Evolutionary conservation across 2,888 invertebrate species (phyloP).

Genomic region (Acanthosoma haemorrhoidale): DNA sequence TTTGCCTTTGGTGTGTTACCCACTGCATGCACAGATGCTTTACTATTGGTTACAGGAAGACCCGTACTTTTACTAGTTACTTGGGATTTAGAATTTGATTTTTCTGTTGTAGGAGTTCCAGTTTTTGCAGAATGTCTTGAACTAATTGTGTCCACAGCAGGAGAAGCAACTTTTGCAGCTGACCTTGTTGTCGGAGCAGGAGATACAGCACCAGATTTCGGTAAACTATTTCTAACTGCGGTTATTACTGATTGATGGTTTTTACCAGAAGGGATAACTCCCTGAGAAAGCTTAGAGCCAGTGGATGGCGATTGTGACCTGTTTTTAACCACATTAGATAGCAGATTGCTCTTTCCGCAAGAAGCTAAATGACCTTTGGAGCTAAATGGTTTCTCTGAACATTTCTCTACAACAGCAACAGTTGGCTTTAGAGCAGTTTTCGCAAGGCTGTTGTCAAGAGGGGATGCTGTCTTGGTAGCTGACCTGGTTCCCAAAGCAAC

Average conservation of each 20-base stretch:
- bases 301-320: background rate
- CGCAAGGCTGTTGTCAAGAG: background rate
- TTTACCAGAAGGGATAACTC: slow-evolving; percentile 1
- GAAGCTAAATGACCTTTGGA: background rate
- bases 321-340: background rate
- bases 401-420: background rate
- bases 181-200: background rate
- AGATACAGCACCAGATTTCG: background rate
- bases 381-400: background rate
- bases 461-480: background rate
- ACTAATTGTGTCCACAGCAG: background rate
- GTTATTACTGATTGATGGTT: background rate
- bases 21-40: background rate
- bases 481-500: background rate
- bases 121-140: background rate
- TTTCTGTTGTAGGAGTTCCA: background rate
- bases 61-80: background rate
- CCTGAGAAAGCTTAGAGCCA: background rate
- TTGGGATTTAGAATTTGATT: background rate
- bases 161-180: background rate
- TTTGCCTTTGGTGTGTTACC: background rate
- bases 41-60: background rate
- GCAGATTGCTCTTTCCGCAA: background rate
- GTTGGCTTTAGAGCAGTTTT: background rate
- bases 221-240: background rate